Evolutionary conservation across 2,888 invertebrate genomes (phyloP), one percentile per base, ranked within the genome.

Genomic region (Gastracanthus pulcherrimus): DNA sequence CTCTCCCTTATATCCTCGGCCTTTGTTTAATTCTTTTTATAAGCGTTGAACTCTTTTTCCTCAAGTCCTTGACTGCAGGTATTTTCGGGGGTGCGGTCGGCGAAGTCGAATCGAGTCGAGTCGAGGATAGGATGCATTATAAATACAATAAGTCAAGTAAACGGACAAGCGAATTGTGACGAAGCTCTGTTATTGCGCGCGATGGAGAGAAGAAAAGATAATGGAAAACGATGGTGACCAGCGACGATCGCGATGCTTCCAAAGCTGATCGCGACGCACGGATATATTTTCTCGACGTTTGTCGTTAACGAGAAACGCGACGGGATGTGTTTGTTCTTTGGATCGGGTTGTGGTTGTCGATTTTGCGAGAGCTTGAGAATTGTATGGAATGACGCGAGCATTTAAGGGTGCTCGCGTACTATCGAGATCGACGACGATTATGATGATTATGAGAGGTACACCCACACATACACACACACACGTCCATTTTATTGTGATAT

Each of bases 401-500:
- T n/a, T 48, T 26, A 26, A 23, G 36, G 1, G 36, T 13, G 3
- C 23, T 71, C 55, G 34, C 9, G 5, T 19, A 62, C 62, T 19
- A 75, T 64, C 67, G 48, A 41, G 51, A 78, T 72, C 60, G 72
- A 78, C 11, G 48, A 78, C 38, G 64, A 64, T 78, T 29, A 31
- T 34, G 31, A 26, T 64, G n/a, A 31, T 62, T 38, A 69, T 62
- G 51, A 78, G 41, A 74, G 36, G 36, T 66, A 48, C 62, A 81
- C 78, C 84, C 77, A 51, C 66, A 76, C 34, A 74, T 45, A 82
- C 85, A 86, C 86, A 76, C 34, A 74, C 58, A 82, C 85, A 86
- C 86, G 86, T 86, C 86, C 86, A 84, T 87, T 86, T 87, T 85
- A 87, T 87, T 87, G 87, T 87, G 87, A 87, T 87, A 87, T 81